Evolutionary conservation across 2,797 vertebrate genomes (phyloP).

Genomic region (Adrianichthys oophorus): DNA sequence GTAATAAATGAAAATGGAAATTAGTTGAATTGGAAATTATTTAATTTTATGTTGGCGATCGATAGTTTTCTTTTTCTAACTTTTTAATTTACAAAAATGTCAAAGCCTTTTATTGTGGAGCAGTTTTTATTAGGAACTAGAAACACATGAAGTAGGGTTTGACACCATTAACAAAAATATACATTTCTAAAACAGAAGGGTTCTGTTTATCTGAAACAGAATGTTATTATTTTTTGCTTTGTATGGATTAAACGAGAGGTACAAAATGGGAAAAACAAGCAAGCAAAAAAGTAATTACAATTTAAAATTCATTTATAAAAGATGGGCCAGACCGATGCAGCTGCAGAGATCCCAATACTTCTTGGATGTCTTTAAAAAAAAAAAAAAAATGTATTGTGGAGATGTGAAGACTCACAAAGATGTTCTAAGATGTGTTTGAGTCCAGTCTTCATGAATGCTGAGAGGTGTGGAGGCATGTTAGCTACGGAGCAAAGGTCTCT

Average conservation of each 20-base stretch:
- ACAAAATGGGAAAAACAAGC: conserved; percentile 54
- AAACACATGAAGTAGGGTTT: conserved; percentile 19
- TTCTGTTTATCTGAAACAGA: conserved; percentile 23
- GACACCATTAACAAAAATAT: conserved; percentile 23
- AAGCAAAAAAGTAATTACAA: conserved; percentile 49
- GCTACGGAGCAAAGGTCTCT: conserved; percentile 41
- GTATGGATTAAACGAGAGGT: conserved; percentile 37
- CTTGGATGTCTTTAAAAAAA: conserved; percentile 22
- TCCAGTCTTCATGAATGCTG: conserved; percentile 45
- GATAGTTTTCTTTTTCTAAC: too few species aligned
- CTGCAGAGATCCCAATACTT: conserved; percentile 13
- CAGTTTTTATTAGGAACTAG: conserved; percentile 8
- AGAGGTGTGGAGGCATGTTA: conserved; percentile 43
- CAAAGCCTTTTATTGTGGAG: not conserved
- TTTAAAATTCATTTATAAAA: conserved; percentile 50
- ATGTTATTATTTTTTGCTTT: conserved; percentile 2
- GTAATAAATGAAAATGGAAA: too few species aligned
- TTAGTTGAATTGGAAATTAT: too few species aligned
- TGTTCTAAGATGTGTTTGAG: conserved; percentile 30
- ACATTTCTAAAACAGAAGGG: conserved; percentile 20
- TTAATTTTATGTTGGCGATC: too few species aligned
- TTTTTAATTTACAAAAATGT: conserved; percentile 4
- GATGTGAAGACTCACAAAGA: conserved; percentile 10
- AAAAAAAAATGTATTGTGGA: conserved; percentile 5
- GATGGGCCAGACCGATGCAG: conserved; percentile 6